Evolutionary conservation across 2,113 vertebrate genomes (phyloP).

Genomic region (Ginglymostoma cirratum): DNA sequence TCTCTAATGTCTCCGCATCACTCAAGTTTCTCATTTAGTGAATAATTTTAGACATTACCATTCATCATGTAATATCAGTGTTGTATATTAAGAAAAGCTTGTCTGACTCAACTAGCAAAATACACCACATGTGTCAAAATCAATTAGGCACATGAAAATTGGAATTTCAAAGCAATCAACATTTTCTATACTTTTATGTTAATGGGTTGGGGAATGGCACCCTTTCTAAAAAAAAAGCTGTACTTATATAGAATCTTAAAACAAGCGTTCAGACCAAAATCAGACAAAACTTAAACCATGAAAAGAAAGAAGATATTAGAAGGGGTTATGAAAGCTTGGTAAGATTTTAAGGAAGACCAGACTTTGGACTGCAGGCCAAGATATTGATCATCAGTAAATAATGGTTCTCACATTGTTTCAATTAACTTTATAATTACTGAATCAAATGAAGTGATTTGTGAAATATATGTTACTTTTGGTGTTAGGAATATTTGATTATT

Average conservation of each 20-base stretch:
- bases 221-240: neutral
- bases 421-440: neutral
- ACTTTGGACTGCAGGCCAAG: neutral
- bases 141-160: neutral
- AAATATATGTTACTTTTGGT: neutral
- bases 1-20: neutral
- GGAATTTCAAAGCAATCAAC: neutral
- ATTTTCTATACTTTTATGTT: neutral
- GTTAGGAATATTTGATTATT: neutral
- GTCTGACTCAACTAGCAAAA: neutral
- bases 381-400: neutral
- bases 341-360: neutral
- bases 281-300: neutral
- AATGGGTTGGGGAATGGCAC: neutral
- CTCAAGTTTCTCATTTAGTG: neutral
- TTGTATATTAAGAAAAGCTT: neutral
- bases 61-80: neutral
- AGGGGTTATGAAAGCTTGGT: neutral
- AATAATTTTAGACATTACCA: neutral
- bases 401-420: neutral
- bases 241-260: neutral
- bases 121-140: neutral
- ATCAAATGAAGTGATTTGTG: neutral
- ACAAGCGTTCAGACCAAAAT: neutral
- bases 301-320: neutral